phyloP scores from a whole-genome alignment of 37 sponge, comb jelly and placozoan genomes.

The Mnemiopsis leidyi region DNA sequence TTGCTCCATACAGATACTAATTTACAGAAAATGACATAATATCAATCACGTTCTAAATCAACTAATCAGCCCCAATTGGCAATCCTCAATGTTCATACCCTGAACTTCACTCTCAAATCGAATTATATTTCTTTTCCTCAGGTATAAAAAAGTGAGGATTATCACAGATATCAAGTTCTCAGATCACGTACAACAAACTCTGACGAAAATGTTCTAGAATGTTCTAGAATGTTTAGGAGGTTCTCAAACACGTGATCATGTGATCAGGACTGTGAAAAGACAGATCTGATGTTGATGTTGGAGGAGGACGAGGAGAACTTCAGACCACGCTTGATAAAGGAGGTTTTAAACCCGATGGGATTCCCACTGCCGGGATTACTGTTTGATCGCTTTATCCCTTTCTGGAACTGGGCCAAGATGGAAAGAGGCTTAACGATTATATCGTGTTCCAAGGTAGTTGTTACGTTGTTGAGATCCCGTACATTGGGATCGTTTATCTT shows the following conservation, averaged over 20 bases:
- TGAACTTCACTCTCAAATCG: too few relatives aligned
- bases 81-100: too few relatives aligned
- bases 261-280: neutral
- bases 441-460: neutral
- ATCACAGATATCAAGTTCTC: too few relatives aligned
- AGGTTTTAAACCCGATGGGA: neutral
- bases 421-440: conserved; percentile 27
- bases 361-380: neutral
- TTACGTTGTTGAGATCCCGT: neutral
- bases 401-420: neutral
- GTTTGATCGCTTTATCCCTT: neutral
- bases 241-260: too few relatives aligned
- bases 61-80: too few relatives aligned
- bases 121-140: too few relatives aligned
- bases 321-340: neutral
- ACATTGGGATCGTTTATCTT: conserved; percentile 41
- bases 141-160: too few relatives aligned
- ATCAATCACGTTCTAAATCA: too few relatives aligned
- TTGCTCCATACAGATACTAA: too few relatives aligned
- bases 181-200: neutral
- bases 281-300: neutral
- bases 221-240: too few relatives aligned
- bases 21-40: too few relatives aligned
- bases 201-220: neutral
- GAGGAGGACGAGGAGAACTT: conserved; percentile 26